Percentiles rank a stretch among this genome's conserved stretches.
Conservation (phyloP, 2,888 invertebrate genomes). For the Colletes collaris region DNA sequence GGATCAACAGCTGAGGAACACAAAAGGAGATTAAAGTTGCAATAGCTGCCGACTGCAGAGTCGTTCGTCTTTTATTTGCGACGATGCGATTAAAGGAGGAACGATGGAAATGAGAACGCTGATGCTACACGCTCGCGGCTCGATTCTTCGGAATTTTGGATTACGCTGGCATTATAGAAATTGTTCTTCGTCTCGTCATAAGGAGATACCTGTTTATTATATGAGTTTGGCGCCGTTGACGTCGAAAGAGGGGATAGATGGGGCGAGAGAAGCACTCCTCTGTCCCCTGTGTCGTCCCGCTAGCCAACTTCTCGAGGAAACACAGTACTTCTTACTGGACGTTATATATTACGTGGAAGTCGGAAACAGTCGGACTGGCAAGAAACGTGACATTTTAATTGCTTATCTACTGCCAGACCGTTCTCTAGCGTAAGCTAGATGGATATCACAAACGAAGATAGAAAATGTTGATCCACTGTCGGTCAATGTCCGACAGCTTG, state of each 20-base stretch:
- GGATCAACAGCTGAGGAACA: slow-evolving; percentile 19
- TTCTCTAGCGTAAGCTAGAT: slow-evolving; percentile 3
- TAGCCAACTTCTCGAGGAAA: no score
- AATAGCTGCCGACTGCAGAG: slow-evolving; percentile 7
- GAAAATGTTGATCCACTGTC: background rate
- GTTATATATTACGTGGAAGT: background rate
- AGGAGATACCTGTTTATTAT: no score
- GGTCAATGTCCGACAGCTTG: background rate
- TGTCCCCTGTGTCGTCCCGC: no score
- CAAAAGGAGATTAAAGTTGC: slow-evolving; percentile 34
- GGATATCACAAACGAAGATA: background rate
- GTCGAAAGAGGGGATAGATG: no score
- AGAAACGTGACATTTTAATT: background rate
- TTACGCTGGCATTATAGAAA: slow-evolving; percentile 12
- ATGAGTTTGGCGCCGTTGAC: no score
- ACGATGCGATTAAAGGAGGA: slow-evolving; percentile 22
- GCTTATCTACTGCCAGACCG: background rate
- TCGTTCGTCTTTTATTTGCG: slow-evolving; percentile 20
- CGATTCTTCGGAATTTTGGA: slow-evolving; percentile 2
- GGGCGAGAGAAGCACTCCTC: no score
- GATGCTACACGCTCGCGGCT: no score
- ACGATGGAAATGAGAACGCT: background rate
- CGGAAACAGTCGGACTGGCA: background rate
- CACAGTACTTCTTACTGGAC: background rate
- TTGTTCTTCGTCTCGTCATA: background rate